Evolutionary conservation across 2,888 invertebrate species (phyloP), one percentile per base, ranked within the genome.

Genomic region (Alloplasta piceator): DNA sequence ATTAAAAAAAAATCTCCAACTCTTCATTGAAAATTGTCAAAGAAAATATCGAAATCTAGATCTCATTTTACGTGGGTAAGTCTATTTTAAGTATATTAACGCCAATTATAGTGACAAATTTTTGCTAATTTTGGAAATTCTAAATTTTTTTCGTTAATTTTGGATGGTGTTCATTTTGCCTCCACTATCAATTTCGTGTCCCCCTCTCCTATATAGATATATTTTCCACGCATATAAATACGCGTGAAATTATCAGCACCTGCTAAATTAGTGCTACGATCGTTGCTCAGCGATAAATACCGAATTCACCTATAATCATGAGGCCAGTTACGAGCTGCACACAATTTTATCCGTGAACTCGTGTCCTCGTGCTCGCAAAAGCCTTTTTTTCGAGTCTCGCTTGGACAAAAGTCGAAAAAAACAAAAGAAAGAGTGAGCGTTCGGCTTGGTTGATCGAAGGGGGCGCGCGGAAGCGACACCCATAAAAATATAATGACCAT

Each of bases 401-500:
- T 64, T 50, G 76, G 71, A 58, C 72, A 61, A 74, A 48, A 26
- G 56, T 38, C 43, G 50, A 58, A 71, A 38, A 38, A 58, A 68
- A 74, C 58, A 74, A 56, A 58, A 60, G 58, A 6, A 56, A 36
- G 56, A 36, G 71, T 41, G 52, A 36, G 67, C 76, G 76, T 78
- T 84, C 79, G 72, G 76, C 67, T 76, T 76, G 61, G 82, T 77
- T 81, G 84, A 84, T 68, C 80, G 73, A 60, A 39, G 50, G 76
- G 63, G 80, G 70, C 79, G 78, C 78, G 84, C 88, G 87, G 88
- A 87, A 89, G 84, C 84, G 83, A 86, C 85, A 84, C 78, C 80
- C 85, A 82, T 84, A 86, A 88, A 86, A 85, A 84, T 26, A 26
- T 86, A 87, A 85, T 85, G 84, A 88, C 83, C 86, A 86, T 84